Evolutionary conservation across 1,140 invertebrate species (phyloP).

Genomic region (Tribolium madens): DNA sequence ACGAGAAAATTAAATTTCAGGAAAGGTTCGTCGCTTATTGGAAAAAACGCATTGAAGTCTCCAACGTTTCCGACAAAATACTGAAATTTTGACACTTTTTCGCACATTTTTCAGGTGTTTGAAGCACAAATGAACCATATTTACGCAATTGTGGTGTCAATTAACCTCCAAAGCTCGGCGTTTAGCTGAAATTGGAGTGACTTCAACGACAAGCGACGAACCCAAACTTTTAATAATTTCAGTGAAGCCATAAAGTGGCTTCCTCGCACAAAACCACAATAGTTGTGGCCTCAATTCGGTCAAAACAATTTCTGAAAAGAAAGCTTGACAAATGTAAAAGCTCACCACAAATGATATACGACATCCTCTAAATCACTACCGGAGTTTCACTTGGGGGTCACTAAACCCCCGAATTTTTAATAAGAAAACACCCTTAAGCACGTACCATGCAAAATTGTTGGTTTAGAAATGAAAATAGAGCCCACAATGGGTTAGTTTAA

Average conservation of each 20-base stretch:
- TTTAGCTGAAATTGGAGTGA: too few species aligned
- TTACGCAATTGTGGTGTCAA: too few species aligned
- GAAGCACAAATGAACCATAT: too few species aligned
- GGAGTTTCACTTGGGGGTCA: background rate
- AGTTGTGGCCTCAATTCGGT: constrained; percentile 12
- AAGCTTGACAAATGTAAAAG: constrained; percentile 20
- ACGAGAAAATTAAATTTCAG: background rate
- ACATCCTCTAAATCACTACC: constrained; percentile 28
- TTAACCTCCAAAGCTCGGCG: too few species aligned
- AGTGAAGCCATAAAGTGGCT: constrained; percentile 36
- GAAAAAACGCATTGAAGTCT: too few species aligned
- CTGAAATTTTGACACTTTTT: too few species aligned
- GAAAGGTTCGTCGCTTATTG: too few species aligned
- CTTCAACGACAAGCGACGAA: too few species aligned
- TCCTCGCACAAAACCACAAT: constrained; percentile 7
- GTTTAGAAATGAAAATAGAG: constrained; percentile 5
- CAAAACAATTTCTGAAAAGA: constrained; percentile 28
- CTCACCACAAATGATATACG: constrained; percentile 11
- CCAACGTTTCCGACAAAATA: too few species aligned
- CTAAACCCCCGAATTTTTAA: background rate
- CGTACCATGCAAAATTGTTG: background rate
- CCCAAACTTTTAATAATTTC: background rate
- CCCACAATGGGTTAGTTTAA: constrained; percentile 8
- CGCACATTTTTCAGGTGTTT: too few species aligned
- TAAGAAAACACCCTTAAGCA: background rate